Evolutionary conservation across 2,113 vertebrate species (phyloP).

Genomic region (Amphiprion ocellaris): DNA sequence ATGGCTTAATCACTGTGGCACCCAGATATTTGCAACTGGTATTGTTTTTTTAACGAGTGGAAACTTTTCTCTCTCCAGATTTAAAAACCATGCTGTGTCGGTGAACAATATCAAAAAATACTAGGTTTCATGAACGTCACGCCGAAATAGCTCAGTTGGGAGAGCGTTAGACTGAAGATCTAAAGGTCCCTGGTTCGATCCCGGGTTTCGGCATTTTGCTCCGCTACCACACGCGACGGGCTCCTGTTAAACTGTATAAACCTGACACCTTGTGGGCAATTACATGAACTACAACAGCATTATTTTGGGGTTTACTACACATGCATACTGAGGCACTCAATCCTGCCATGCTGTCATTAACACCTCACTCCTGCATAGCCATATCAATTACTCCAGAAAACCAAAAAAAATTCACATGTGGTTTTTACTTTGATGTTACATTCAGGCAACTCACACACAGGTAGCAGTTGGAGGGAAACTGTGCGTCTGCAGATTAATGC

Average conservation of each 20-base stretch:
- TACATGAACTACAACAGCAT: neutral
- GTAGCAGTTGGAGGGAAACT: neutral
- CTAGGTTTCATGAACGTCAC: too few relatives aligned
- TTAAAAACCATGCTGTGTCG: too few relatives aligned
- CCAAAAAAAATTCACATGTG: neutral
- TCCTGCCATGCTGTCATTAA: neutral
- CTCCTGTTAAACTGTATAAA: too few relatives aligned
- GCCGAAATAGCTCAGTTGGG: conserved; percentile 86
- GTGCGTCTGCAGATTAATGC: neutral
- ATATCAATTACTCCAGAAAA: neutral
- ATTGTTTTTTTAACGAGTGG: too few relatives aligned
- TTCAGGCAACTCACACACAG: neutral
- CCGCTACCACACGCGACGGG: rapidly evolving
- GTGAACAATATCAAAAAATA: neutral
- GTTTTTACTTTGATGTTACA: conserved; percentile 4
- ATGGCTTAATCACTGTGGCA: too few relatives aligned
- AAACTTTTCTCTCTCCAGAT: too few relatives aligned
- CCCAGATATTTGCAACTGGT: too few relatives aligned
- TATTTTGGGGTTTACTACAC: too few relatives aligned
- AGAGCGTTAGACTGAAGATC: conserved; percentile 53
- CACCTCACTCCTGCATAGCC: too few relatives aligned
- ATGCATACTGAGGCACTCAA: neutral
- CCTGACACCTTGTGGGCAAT: neutral
- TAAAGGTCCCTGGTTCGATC: conserved; percentile 80
- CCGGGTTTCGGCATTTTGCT: conserved; percentile 79